A percentile compares a stretch with the other conserved stretches of the same genome.
These are phyloP conservation scores for Silvanus unidentatus DNA, from an alignment of 2,888 invertebrate genomes.

Conservation along the genomic window DNA sequence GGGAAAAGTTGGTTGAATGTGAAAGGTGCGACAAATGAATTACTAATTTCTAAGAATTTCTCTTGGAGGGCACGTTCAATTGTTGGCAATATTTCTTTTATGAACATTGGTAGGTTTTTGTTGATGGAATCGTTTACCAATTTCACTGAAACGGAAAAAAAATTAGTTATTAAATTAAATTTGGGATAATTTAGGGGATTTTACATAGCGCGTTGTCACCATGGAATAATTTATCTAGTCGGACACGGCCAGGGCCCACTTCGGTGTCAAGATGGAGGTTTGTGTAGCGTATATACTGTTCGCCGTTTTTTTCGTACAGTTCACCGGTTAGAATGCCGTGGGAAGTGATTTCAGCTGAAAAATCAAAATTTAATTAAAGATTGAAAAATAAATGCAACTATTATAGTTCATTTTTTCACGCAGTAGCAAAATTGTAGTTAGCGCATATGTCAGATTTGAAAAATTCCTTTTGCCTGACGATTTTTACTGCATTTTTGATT, in stretches of 20 bases:
- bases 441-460: too few species aligned
- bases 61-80: conserved; percentile 48
- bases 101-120: conserved; percentile 50
- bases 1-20: conserved; percentile 51
- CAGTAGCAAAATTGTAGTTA: too few species aligned
- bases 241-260: conserved; percentile 47
- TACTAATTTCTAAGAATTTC: conserved; percentile 47
- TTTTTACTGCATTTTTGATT: too few species aligned
- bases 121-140: conserved; percentile 54
- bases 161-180: conserved; percentile 1
- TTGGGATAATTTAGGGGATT: conserved; percentile 3
- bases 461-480: too few species aligned
- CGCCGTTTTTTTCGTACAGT: conserved; percentile 42
- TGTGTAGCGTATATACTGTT: conserved; percentile 44
- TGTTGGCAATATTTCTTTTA: conserved; percentile 50
- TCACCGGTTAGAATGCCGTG: conserved; percentile 31
- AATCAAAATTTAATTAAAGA: conserved; percentile 7
- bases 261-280: conserved; percentile 47
- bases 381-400: neutral
- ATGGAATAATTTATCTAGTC: conserved; percentile 51
- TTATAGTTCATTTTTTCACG: conserved; percentile 1
- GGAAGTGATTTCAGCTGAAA: conserved; percentile 36
- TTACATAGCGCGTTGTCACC: conserved; percentile 51
- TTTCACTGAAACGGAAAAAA: conserved; percentile 37
- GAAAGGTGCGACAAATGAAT: conserved; percentile 48